phyloP scores from a whole-genome alignment of 2,797 vertebrate genomes.

The Phalloptychus januarius region DNA sequence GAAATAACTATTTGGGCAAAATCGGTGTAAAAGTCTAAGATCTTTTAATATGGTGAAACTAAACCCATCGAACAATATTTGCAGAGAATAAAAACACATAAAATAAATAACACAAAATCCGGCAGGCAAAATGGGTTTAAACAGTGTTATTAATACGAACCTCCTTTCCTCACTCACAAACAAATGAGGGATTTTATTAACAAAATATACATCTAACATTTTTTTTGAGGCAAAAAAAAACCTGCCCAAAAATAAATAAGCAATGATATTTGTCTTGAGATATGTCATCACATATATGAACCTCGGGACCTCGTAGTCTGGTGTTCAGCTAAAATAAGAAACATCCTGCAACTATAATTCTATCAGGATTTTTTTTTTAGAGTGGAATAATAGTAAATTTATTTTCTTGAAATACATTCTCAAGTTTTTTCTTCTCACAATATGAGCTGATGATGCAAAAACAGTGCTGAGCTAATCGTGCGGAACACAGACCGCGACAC shows the following conservation, averaged over 20 bases:
- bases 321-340: not conserved
- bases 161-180: not conserved
- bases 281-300: not conserved
- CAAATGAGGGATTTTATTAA: not conserved
- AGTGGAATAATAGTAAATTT: not conserved
- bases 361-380: not conserved
- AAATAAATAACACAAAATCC: not conserved
- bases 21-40: not conserved
- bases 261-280: constrained; percentile 18
- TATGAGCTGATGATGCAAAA: not conserved
- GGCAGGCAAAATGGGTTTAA: not conserved
- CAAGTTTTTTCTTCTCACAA: not conserved
- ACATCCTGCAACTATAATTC: not conserved
- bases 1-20: not conserved
- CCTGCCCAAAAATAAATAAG: constrained; percentile 30
- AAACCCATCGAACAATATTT: not conserved
- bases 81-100: too few relatives aligned
- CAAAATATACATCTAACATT: not conserved
- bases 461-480: not conserved
- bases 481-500: not conserved
- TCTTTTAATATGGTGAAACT: not conserved
- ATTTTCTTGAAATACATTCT: constrained; percentile 9
- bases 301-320: not conserved
- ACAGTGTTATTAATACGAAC: not conserved
- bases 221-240: not conserved